A percentile compares a stretch with the other conserved stretches of the same genome.
Conservation (phyloP, 1,140 invertebrate genomes). For the roundworm (Caenorhabditis elegans) region DNA sequence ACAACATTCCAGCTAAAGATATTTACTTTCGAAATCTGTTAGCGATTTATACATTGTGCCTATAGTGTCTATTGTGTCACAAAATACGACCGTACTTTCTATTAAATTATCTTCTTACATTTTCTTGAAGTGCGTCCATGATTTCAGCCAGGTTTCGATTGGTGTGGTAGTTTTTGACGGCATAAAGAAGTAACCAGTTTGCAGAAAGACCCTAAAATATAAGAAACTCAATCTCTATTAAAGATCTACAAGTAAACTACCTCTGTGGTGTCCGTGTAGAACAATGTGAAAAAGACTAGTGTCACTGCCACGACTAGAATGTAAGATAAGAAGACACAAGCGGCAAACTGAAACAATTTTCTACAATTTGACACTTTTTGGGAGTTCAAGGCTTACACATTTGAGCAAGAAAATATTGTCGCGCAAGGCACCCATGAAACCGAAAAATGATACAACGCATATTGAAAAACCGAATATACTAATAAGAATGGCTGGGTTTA, state of each 20-base stretch:
- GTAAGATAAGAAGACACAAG: constrained; percentile 60
- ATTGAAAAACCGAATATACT: constrained; percentile 54
- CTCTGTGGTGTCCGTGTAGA: constrained; percentile 63
- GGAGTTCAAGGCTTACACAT: constrained; percentile 57
- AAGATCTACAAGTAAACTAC: constrained; percentile 38
- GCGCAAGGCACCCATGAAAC: constrained; percentile 58
- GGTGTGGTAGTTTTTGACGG: constrained; percentile 41
- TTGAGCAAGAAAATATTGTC: constrained; percentile 64
- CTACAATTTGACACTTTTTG: background rate
- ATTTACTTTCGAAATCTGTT: too few species aligned
- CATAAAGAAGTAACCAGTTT: constrained; percentile 37
- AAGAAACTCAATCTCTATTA: too few species aligned
- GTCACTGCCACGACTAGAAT: constrained; percentile 57
- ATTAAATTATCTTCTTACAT: background rate
- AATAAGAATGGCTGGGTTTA: constrained; percentile 63
- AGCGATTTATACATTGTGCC: too few species aligned
- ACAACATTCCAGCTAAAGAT: constrained; percentile 64
- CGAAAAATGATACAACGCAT: constrained; percentile 56
- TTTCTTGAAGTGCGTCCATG: constrained; percentile 38
- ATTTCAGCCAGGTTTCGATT: constrained; percentile 41
- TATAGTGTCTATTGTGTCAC: too few species aligned
- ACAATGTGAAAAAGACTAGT: constrained; percentile 61
- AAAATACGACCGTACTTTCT: too few species aligned
- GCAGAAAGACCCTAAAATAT: constrained; percentile 36
- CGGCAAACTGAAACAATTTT: constrained; percentile 58